Base-by-base conservation (phyloP, 2,797 vertebrate genomes). In the Aeoliscus strigatus region DNA sequence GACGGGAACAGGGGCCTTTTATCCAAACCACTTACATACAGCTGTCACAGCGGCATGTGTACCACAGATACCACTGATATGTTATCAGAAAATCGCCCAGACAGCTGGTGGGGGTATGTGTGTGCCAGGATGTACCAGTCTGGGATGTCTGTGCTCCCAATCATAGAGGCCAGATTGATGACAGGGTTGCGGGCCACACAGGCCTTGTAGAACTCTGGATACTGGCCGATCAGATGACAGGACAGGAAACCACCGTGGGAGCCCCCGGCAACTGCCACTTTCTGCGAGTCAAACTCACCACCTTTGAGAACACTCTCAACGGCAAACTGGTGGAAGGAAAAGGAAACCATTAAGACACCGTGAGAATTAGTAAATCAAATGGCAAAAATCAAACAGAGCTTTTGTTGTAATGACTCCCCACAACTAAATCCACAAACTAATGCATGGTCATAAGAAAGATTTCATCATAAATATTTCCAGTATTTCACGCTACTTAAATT, bases 231-330 rank as follows among this genome's bases (percentile, higher is more conserved):
- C 50, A 99, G 87, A 74, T 98, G 96, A 69, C 93, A 96, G 0
- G 92, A 91, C 67, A 99, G 79, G 80, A 99, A 99, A 49, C 96
- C 96, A 1, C 96, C 96, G 0, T 98, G 95, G 0, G 96, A 99
- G 37, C 96, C 94, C 0, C 96, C 96, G 2, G 83, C 68, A 26
- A 98, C 58, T 1, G 90, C 90, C 28, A 97, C 87, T 1, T 83
- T 92, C 25, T 84, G 30, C 5, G 63, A 4, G 2, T 97, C 88
- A 8, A 93, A 84, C 0, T 24, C 14, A 1, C 77, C 87, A 2
- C 80, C 69, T 61, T 85, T 86, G 49, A 97, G 84, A 45, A 94
- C 77, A 35, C 76, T 88, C 80, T 95, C 88, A 17, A 94, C 91
- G 0, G 92, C 93, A 62, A 90, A 81, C 88, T 90, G 53, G 14